These are phyloP conservation scores for Odontesthes bonariensis DNA, from an alignment of 2,113 vertebrate species.

Conservation along the genomic window DNA sequence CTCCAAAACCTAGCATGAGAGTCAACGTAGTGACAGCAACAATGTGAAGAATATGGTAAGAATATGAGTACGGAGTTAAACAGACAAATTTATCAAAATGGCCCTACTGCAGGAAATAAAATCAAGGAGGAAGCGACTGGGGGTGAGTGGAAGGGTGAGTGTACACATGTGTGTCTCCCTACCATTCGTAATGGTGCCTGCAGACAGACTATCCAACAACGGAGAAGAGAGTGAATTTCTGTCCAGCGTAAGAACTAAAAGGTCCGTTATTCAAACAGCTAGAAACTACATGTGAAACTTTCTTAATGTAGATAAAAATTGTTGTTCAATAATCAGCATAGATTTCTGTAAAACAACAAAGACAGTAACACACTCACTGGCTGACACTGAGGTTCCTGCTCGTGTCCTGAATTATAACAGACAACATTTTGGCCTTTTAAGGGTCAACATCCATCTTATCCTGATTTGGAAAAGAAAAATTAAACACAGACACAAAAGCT, in stretches of 20 bases:
- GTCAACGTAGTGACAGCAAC: slow-evolving; percentile 6
- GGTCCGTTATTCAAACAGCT: neutral
- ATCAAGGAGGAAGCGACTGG: slow-evolving; percentile 33
- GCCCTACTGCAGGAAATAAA: slow-evolving; percentile 48
- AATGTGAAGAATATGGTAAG: slow-evolving; percentile 22
- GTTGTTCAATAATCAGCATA: neutral
- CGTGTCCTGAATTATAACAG: slow-evolving; percentile 10
- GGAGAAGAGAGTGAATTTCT: slow-evolving; percentile 6
- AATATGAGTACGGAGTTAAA: slow-evolving; percentile 8
- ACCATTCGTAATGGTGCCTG: slow-evolving; percentile 14
- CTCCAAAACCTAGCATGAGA: neutral
- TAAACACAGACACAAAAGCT: slow-evolving; percentile 20
- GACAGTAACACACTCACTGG: neutral
- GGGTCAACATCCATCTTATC: slow-evolving; percentile 21
- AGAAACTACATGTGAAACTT: neutral
- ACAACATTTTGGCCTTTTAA: slow-evolving; percentile 8
- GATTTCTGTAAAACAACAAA: neutral
- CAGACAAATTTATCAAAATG: slow-evolving; percentile 30
- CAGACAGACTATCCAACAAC: slow-evolving; percentile 10
- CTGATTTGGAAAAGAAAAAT: slow-evolving; percentile 53
- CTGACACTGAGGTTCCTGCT: neutral
- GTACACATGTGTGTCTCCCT: neutral
- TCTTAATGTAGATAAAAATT: neutral
- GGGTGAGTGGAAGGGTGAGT: no score
- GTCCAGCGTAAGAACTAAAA: neutral